Base-by-base conservation (phyloP, 2,888 invertebrate genomes). In the Graphium colonna region DNA sequence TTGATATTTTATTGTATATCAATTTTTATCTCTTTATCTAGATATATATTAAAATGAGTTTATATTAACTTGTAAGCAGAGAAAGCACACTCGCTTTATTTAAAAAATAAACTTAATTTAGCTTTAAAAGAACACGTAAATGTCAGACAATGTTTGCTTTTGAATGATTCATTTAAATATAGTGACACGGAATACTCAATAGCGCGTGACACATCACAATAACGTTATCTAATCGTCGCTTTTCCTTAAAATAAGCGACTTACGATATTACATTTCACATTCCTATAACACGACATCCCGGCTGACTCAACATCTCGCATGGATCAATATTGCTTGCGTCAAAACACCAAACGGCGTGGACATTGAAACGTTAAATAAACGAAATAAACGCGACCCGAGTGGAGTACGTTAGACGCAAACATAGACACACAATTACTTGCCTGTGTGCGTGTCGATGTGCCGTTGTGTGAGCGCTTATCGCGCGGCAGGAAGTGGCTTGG, bases 401-500 rank as follows among this genome's bases (percentile, higher is more conserved):
- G n/a, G 69, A 68, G 66, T 55, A 63, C 60, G 56, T 63, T 67
- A 65, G 48, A 67, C 62, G 75, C 73, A 26, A 45, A 21, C 38
- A 26, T 56, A 49, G 47, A 51, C 52, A 54, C 60, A 55, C 54
- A 58, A 55, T 59, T 58, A 64, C 56, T 57, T 60, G 55, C 31
- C 31, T 75, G 69, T 74, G 74, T 36, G 36, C 9, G 70, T 76
- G 82, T 21, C 21, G 21, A 69, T 71, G 71, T 76, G 73, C 73
- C 60, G 60, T 58, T 73, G 74, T 79, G 71, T 76, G 75, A 75
- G 70, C 77, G 82, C 82, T 86, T 87, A 87, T 86, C 87, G 83
- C 73, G 69, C 66, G 82, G 71, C 87, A 88, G 88, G 88, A 89
- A 89, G 84, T 87, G 79, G 81, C 79, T 82, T 71, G 82, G 82